Conservation (phyloP, 2,113 vertebrate species). For the Paradisaea rubra region DNA sequence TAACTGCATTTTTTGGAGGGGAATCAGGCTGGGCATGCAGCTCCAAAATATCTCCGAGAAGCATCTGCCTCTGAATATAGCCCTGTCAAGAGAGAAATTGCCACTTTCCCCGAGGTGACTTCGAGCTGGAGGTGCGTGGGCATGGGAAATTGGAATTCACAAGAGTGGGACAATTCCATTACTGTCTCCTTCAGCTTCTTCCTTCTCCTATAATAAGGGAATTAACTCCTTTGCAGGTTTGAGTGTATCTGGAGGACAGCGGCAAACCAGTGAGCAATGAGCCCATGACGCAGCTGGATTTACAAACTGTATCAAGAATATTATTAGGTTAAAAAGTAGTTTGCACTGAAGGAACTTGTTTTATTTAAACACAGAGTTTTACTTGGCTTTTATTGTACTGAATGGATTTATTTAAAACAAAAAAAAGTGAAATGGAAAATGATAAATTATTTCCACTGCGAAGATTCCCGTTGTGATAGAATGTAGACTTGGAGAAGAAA, state of each 20-base stretch:
- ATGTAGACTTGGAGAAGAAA: background rate
- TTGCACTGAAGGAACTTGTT: constrained; percentile 54
- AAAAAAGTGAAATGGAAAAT: constrained; percentile 26
- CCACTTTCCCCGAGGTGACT: constrained; percentile 22
- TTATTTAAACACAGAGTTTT: constrained; percentile 30
- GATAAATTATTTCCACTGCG: constrained; percentile 45
- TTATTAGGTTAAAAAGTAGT: constrained; percentile 54
- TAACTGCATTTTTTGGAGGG: background rate
- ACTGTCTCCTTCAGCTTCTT: constrained; percentile 6
- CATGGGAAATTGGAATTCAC: constrained; percentile 41
- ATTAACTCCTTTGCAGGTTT: constrained; percentile 27
- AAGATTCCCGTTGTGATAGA: constrained; percentile 45
- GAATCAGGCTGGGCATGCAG: background rate
- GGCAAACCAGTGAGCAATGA: background rate
- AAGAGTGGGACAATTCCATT: constrained; percentile 54
- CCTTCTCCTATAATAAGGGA: constrained; percentile 34
- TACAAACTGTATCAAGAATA: constrained; percentile 54
- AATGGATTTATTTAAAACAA: background rate
- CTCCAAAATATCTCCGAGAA: background rate
- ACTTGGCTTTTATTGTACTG: constrained; percentile 61
- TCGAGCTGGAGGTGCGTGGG: background rate
- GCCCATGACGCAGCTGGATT: constrained; percentile 60
- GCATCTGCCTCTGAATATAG: background rate
- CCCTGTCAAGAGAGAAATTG: constrained; percentile 55
- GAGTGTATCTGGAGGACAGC: background rate